phyloP scores from a whole-genome alignment of 2,888 invertebrate species.

The Papilio gigon region DNA sequence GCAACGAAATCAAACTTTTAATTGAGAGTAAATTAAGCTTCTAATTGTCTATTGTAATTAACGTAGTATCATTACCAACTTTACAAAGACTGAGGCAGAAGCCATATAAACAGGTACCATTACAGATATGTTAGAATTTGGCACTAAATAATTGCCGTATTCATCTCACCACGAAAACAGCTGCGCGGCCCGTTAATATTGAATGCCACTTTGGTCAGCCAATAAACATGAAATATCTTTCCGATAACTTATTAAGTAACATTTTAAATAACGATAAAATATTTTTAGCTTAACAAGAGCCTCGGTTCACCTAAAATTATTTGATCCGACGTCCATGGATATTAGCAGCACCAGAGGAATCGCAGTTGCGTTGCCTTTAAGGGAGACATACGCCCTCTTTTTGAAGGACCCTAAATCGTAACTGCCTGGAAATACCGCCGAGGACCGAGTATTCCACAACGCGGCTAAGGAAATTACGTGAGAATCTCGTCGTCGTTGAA shows the following conservation, averaged over 20 bases:
- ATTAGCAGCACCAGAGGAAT: too few relatives aligned
- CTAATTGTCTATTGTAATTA: constrained; percentile 12
- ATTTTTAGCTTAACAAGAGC: too few relatives aligned
- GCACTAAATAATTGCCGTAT: background rate
- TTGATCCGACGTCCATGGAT: too few relatives aligned
- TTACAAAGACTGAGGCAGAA: background rate
- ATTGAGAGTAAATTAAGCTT: constrained; percentile 10
- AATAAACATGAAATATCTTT: background rate
- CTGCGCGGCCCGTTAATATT: background rate
- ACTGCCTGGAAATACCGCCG: too few relatives aligned
- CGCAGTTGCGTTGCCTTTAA: too few relatives aligned
- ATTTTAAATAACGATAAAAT: too few relatives aligned
- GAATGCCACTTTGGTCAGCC: background rate
- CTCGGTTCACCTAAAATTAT: too few relatives aligned
- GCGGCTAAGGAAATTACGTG: too few relatives aligned
- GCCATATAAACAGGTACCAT: background rate
- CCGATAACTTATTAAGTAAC: background rate
- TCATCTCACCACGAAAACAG: constrained; percentile 9
- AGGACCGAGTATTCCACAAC: too few relatives aligned
- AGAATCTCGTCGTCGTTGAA: too few relatives aligned
- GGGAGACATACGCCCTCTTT: too few relatives aligned
- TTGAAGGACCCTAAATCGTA: too few relatives aligned
- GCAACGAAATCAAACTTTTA: constrained; percentile 27
- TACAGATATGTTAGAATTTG: background rate
- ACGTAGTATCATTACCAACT: background rate